These are phyloP conservation scores for Tiliqua scincoides DNA, from an alignment of 2,113 vertebrate genomes.

Conservation along the genomic window DNA sequence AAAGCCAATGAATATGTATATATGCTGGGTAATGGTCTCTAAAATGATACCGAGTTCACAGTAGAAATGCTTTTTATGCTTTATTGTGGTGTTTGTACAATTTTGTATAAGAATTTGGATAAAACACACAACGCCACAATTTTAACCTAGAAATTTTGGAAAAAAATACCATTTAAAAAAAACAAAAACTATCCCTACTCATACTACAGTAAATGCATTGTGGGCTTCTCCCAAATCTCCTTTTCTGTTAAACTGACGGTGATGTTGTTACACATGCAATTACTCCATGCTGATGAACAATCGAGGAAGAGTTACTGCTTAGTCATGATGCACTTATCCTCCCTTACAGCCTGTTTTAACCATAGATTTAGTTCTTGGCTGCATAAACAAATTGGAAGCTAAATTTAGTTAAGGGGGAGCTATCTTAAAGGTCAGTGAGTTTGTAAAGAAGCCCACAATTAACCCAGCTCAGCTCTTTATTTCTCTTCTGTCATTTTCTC, in stretches of 20 bases:
- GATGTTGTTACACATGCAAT: neutral
- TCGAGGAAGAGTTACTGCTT: neutral
- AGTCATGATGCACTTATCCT: neutral
- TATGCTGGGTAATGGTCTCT: no score
- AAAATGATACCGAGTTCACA: no score
- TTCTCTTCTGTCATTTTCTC: neutral
- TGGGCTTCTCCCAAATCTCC: neutral
- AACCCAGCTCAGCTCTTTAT: neutral
- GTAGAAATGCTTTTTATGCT: no score
- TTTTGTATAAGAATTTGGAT: no score
- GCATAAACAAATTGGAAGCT: neutral
- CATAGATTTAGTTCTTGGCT: neutral
- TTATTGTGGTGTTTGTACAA: no score
- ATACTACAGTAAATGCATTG: neutral
- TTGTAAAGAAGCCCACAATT: neutral
- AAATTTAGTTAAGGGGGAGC: neutral
- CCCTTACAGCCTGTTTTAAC: neutral
- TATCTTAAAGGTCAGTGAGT: neutral
- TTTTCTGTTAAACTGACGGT: neutral
- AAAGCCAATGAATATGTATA: no score
- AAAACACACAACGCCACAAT: no score
- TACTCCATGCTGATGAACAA: neutral
- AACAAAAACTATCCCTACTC: no score
- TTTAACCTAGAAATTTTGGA: no score
- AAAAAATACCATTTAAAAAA: no score